A percentile compares a stretch with the other conserved stretches of the same genome.
These are phyloP conservation scores for Metellina segmentata DNA, from an alignment of 2,888 invertebrate genomes.

Conservation along the genomic window DNA sequence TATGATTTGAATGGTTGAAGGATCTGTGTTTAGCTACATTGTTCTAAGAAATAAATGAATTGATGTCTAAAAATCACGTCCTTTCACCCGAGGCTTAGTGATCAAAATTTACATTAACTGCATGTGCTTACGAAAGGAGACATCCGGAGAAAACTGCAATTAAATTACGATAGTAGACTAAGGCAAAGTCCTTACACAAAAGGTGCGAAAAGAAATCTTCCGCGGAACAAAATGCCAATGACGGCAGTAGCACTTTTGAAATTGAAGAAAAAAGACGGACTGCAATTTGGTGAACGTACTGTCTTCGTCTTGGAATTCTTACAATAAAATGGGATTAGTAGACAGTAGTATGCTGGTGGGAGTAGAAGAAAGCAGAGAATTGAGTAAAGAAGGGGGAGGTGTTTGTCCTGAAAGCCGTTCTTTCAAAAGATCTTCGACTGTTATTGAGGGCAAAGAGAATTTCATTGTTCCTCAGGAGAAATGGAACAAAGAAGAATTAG, in stretches of 20 bases:
- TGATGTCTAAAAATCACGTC: no score
- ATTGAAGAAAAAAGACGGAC: constrained; percentile 31
- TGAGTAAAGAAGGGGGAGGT: background rate
- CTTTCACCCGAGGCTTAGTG: no score
- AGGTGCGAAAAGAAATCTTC: background rate
- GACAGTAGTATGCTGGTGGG: background rate
- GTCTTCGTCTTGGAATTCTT: background rate
- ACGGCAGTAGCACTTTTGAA: constrained; percentile 10
- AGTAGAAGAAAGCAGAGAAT: background rate
- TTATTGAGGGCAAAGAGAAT: background rate
- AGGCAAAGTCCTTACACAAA: constrained; percentile 11
- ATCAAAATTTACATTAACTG: no score
- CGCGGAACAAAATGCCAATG: constrained; percentile 36
- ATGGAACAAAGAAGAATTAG: background rate
- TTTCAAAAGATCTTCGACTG: background rate
- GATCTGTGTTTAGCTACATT: no score
- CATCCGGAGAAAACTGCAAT: no score
- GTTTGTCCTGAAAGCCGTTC: background rate
- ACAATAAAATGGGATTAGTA: constrained; percentile 57
- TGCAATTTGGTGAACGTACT: constrained; percentile 8
- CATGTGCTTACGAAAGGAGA: no score
- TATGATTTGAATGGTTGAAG: no score
- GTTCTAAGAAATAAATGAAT: no score
- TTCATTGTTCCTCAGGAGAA: background rate
- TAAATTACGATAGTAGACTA: no score